These are phyloP conservation scores for Halocaridina rubra DNA, from an alignment of 2,888 invertebrate genomes.

Conservation along the genomic window DNA sequence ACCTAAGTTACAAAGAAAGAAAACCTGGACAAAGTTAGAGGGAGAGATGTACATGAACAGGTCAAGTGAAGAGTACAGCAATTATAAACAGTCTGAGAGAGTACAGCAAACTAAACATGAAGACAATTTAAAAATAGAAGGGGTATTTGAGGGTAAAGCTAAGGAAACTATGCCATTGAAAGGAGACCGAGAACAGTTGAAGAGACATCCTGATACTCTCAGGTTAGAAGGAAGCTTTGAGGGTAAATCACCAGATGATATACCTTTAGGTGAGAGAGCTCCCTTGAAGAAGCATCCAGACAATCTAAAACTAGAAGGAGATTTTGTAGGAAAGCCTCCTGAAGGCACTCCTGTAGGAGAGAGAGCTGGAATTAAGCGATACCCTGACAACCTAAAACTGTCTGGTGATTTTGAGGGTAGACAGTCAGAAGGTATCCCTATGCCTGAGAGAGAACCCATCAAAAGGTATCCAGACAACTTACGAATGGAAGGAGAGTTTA, in stretches of 20 bases:
- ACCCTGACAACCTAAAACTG: slow-evolving; percentile 72
- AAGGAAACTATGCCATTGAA: slow-evolving; percentile 67
- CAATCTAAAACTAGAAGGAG: slow-evolving; percentile 78
- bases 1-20: slow-evolving; percentile 54
- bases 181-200: slow-evolving; percentile 59
- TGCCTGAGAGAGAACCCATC: slow-evolving; percentile 33
- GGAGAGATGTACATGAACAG: slow-evolving; percentile 60
- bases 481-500: slow-evolving; percentile 68
- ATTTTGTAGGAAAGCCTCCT: slow-evolving; percentile 47
- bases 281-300: slow-evolving; percentile 70
- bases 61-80: slow-evolving; percentile 52
- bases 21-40: slow-evolving; percentile 66
- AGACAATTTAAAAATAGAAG: slow-evolving; percentile 73
- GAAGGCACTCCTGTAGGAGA: slow-evolving; percentile 70
- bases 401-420: slow-evolving; percentile 75
- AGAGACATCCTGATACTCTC: slow-evolving; percentile 59
- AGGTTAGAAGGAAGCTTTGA: slow-evolving; percentile 65
- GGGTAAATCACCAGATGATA: slow-evolving; percentile 46
- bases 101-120: slow-evolving; percentile 65
- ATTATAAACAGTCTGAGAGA: slow-evolving; percentile 66
- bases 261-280: slow-evolving; percentile 66
- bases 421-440: slow-evolving; percentile 65
- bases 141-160: slow-evolving; percentile 73
- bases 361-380: slow-evolving; percentile 70
- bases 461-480: slow-evolving; percentile 61